These are phyloP conservation scores for Thrips palmi DNA, from an alignment of 1,140 invertebrate genomes.

Conservation along the genomic window DNA sequence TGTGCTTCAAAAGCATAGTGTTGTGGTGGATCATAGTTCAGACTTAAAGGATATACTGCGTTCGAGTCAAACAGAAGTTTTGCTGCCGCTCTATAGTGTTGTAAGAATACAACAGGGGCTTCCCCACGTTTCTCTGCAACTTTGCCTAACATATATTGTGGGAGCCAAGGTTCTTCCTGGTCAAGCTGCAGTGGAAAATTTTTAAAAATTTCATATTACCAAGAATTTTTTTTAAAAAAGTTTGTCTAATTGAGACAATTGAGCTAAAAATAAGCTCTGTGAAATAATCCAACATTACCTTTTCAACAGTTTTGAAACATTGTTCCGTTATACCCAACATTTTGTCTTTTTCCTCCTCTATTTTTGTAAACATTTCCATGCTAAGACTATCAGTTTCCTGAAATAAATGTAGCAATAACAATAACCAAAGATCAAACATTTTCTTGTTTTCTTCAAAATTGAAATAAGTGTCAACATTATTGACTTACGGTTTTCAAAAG, in stretches of 20 bases:
- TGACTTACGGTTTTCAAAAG: slow-evolving; percentile 46
- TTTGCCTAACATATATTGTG: slow-evolving; percentile 87
- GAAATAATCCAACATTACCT: slow-evolving; percentile 27
- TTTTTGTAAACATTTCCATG: slow-evolving; percentile 51
- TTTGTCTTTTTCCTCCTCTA: slow-evolving; percentile 56
- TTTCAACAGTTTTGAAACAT: slow-evolving; percentile 56
- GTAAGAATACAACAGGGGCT: slow-evolving; percentile 49
- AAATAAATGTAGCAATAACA: slow-evolving; percentile 4
- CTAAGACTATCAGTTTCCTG: slow-evolving; percentile 48
- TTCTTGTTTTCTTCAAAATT: slow-evolving; percentile 2
- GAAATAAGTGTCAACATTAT: background rate
- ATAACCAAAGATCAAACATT: slow-evolving; percentile 8
- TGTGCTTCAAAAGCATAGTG: slow-evolving; percentile 75
- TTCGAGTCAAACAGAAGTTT: slow-evolving; percentile 53
- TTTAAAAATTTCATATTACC: no score
- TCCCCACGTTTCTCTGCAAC: slow-evolving; percentile 65
- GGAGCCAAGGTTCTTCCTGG: slow-evolving; percentile 71
- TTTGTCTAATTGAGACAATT: no score
- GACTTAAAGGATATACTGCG: slow-evolving; percentile 68
- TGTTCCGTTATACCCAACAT: slow-evolving; percentile 55
- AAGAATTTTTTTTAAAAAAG: no score
- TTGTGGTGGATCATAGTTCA: slow-evolving; percentile 66
- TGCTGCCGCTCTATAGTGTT: slow-evolving; percentile 59
- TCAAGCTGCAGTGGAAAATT: no score
- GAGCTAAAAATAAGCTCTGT: background rate